A percentile compares a stretch with the other conserved stretches of the same genome.
These are phyloP conservation scores for Ormyrus rosae DNA, from an alignment of 2,888 invertebrate genomes.

Conservation along the genomic window DNA sequence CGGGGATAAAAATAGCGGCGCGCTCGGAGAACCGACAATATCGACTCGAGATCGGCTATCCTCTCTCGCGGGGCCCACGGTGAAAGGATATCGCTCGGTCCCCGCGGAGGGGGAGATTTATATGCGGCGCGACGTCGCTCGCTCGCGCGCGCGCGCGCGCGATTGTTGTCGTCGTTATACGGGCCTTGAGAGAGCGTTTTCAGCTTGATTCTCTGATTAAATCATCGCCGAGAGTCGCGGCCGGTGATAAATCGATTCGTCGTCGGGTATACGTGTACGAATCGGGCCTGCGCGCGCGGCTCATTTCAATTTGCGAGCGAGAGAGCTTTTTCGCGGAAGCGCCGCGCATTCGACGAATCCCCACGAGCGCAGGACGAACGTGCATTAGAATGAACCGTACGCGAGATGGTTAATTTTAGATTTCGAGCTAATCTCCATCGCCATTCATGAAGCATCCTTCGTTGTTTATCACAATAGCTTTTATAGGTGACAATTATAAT, in stretches of 20 bases:
- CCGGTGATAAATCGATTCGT: slow-evolving; percentile 35
- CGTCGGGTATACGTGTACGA: no score
- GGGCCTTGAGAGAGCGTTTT: background rate
- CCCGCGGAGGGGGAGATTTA: slow-evolving; percentile 8
- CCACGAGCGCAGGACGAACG: background rate
- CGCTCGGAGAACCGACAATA: background rate
- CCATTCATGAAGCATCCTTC: no score
- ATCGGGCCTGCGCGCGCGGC: background rate
- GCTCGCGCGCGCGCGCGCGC: background rate
- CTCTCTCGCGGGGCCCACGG: background rate
- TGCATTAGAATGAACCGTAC: background rate
- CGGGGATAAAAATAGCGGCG: no score
- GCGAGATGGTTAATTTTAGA: no score
- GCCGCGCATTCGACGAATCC: background rate
- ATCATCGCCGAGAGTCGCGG: background rate
- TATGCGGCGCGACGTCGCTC: background rate
- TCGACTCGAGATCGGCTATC: slow-evolving; percentile 19
- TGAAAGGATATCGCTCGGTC: slow-evolving; percentile 34
- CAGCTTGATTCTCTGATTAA: slow-evolving; percentile 29
- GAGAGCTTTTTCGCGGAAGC: background rate
- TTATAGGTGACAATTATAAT: no score
- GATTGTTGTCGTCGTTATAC: slow-evolving; percentile 25
- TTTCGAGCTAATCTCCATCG: no score
- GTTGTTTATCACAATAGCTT: no score
- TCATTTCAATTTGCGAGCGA: slow-evolving; percentile 12